Conservation (phyloP, 2,797 vertebrate genomes). For the Silurus aristotelis region DNA sequence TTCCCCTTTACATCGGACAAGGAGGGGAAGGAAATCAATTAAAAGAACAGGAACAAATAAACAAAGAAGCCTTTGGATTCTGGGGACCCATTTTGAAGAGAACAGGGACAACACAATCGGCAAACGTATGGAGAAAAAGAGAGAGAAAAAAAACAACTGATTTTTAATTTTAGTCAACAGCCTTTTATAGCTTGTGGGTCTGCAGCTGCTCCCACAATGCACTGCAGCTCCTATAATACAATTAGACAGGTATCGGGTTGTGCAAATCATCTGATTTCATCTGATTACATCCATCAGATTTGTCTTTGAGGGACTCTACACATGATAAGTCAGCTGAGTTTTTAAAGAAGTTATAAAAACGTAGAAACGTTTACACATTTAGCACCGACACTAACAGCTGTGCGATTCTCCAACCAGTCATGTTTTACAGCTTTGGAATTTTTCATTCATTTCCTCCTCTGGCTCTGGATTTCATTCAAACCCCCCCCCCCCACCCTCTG, state of each 20-base stretch:
- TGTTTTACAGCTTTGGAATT: neutral
- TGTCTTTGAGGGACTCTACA: neutral
- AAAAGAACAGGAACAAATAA: slow-evolving; percentile 22
- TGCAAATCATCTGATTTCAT: neutral
- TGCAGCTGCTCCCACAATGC: slow-evolving; percentile 29
- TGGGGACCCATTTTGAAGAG: slow-evolving; percentile 50
- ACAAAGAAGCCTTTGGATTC: slow-evolving; percentile 48
- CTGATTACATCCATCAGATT: neutral
- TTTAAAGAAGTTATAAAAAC: neutral
- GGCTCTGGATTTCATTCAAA: neutral
- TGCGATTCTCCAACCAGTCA: neutral
- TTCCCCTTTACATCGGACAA: slow-evolving; percentile 51
- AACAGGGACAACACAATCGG: slow-evolving; percentile 42
- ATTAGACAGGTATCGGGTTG: neutral
- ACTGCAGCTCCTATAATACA: neutral
- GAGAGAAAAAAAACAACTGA: slow-evolving; percentile 11
- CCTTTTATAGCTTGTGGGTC: neutral
- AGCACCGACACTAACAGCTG: neutral
- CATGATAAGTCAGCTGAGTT: neutral
- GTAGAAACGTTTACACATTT: neutral
- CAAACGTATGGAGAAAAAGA: slow-evolving; percentile 17
- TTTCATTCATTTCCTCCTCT: neutral
- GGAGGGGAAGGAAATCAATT: slow-evolving; percentile 20
- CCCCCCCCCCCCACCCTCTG: neutral
- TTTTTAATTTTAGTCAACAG: neutral